Conservation (phyloP, 2,797 vertebrate genomes). For the Agapornis canus region DNA sequence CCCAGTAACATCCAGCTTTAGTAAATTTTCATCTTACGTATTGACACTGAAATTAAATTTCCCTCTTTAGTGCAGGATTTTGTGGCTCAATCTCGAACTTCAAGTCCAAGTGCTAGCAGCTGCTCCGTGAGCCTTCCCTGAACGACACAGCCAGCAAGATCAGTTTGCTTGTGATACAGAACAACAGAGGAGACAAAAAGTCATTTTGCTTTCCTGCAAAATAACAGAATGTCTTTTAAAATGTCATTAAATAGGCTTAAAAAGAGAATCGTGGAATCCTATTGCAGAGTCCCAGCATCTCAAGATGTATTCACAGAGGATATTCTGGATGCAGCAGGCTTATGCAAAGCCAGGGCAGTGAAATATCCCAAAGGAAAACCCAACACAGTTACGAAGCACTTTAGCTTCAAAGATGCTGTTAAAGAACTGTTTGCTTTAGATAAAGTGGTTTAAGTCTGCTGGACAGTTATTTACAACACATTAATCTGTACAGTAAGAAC, state of each 20-base stretch:
- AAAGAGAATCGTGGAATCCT: background rate
- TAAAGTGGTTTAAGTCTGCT: background rate
- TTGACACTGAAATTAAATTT: background rate
- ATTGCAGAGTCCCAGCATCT: background rate
- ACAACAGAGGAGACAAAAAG: background rate
- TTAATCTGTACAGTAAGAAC: background rate
- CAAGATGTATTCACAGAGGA: background rate
- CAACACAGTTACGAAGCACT: background rate
- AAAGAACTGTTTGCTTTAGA: background rate
- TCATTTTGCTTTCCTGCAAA: background rate
- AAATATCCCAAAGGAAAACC: background rate
- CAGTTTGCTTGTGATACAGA: background rate
- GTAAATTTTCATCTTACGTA: background rate
- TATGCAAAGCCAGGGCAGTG: background rate
- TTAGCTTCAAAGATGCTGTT: background rate
- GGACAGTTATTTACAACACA: background rate
- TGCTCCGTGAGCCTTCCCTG: background rate
- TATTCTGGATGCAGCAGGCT: background rate
- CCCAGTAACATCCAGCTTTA: background rate
- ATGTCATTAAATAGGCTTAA: background rate
- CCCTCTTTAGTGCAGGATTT: conserved; percentile 12
- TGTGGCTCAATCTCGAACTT: conserved; percentile 1
- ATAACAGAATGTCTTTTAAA: background rate
- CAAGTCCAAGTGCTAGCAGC: background rate
- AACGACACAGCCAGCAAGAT: background rate